Conservation (phyloP, 1,140 invertebrate genomes). For the Cryptotermes secundus region DNA sequence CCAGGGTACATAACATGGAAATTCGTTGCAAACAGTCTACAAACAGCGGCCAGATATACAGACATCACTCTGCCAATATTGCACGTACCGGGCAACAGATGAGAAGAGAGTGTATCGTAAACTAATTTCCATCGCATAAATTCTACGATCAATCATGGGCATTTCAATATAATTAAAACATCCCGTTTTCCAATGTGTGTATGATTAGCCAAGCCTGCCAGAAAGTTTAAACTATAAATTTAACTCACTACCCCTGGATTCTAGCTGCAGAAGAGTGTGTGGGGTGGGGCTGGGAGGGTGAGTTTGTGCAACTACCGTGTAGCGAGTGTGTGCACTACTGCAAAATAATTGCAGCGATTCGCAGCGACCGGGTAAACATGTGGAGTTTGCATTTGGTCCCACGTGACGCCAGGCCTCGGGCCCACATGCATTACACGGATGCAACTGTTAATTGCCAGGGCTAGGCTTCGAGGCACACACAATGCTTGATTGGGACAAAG, state of each 20-base stretch:
- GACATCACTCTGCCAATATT: neutral
- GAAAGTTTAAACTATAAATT: conserved; percentile 19
- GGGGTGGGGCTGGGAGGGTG: neutral
- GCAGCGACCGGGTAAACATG: neutral
- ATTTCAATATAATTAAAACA: conserved; percentile 19
- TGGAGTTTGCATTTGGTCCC: neutral
- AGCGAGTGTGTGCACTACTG: conserved; percentile 9
- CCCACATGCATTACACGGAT: conserved; percentile 24
- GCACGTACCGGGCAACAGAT: neutral
- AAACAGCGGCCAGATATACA: neutral
- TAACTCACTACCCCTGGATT: neutral
- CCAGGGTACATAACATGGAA: neutral
- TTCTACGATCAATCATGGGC: neutral
- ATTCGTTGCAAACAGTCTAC: neutral
- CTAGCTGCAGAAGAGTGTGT: neutral
- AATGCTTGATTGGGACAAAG: conserved; percentile 31
- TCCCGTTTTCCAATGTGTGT: neutral
- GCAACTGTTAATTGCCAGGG: conserved; percentile 28
- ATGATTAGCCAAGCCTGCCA: conserved; percentile 2
- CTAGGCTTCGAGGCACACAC: neutral
- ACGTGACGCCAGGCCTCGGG: conserved; percentile 3
- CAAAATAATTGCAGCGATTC: conserved; percentile 13
- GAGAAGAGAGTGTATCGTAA: neutral
- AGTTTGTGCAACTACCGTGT: neutral
- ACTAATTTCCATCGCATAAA: conserved; percentile 5